These are phyloP conservation scores for Crepidodera aurea DNA, from an alignment of 2,888 invertebrate genomes.

Conservation along the genomic window DNA sequence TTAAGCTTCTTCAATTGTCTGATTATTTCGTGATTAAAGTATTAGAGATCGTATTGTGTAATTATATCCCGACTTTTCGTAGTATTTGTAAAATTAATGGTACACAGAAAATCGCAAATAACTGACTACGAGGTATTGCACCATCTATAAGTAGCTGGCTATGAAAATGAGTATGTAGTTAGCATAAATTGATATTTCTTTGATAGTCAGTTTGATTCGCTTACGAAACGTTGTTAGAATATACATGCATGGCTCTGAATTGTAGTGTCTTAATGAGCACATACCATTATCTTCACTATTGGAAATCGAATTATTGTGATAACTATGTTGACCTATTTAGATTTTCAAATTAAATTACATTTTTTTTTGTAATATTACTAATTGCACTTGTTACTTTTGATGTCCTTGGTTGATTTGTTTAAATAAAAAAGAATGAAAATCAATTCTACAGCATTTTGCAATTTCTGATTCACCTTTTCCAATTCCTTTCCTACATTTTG, in stretches of 20 bases:
- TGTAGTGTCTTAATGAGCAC: conserved; percentile 32
- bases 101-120: conserved; percentile 51
- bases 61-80: conserved; percentile 44
- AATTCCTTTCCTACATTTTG: too few species aligned
- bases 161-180: conserved; percentile 54
- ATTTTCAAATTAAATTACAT: not conserved
- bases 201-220: conserved; percentile 45
- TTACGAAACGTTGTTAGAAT: conserved; percentile 42
- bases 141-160: conserved; percentile 54
- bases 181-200: conserved; percentile 56
- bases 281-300: conserved; percentile 33
- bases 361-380: too few species aligned
- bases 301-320: conserved; percentile 29
- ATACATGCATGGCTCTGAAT: conserved; percentile 40
- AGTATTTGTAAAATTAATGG: conserved; percentile 45
- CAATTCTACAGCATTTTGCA: too few species aligned
- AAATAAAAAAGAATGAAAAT: too few species aligned
- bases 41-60: conserved; percentile 44
- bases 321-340: conserved; percentile 15
- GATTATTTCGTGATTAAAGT: conserved; percentile 44
- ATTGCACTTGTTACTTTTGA: too few species aligned
- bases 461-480: too few species aligned
- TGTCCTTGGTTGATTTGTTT: too few species aligned
- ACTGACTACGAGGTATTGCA: conserved; percentile 51
- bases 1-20: conserved; percentile 35